Base-by-base conservation (phyloP, 2,797 vertebrate genomes). In the Sitta carolinensis region DNA sequence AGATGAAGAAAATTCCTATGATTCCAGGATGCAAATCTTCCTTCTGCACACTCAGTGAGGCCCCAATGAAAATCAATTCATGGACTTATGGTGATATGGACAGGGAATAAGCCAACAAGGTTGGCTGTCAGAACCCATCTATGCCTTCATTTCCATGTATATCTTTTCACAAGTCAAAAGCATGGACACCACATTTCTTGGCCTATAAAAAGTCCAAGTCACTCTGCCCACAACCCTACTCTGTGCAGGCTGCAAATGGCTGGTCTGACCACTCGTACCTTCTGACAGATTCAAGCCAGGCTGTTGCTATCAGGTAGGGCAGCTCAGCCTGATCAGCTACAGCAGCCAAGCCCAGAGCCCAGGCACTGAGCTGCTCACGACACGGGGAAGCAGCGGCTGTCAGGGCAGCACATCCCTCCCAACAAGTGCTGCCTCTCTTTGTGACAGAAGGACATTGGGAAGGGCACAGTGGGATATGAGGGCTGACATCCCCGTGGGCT, bases 401-500 rank as follows among this genome's bases (percentile, higher is more conserved):
- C 86, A 1, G 67, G 52, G 63, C 78, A 74, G 78, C 52, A 54
- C 36, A 21, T 3, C 68, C 48, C 64, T 36, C 70, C 80, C 8
- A 66, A 58, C 63, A 69, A 47, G 55, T 2, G 1, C 66, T 76
- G 72, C 72, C 79, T 70, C 81, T 55, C 43, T 30, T 42, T 70
- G 2, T 55, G 90, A 94, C 94, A 96, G 47, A 69, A 81, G 77
- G 77, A 61, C 87, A 88, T 29, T 0, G 0, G 80, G 32, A 82
- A 95, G 85, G 85, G 66, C 91, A 91, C 55, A 59, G 77, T 25
- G 80, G 85, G 54, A 48, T 69, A 79, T 66, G 83, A 95, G 73
- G 62, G 79, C 40, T 84, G 80, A 93, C 83, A 86, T 73, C 30
- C 93, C 95, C 66, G 5, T 72, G 80, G 93, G 93, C 83, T 96